phyloP scores from a whole-genome alignment of 1,140 invertebrate species.

The Bombus confusus region DNA sequence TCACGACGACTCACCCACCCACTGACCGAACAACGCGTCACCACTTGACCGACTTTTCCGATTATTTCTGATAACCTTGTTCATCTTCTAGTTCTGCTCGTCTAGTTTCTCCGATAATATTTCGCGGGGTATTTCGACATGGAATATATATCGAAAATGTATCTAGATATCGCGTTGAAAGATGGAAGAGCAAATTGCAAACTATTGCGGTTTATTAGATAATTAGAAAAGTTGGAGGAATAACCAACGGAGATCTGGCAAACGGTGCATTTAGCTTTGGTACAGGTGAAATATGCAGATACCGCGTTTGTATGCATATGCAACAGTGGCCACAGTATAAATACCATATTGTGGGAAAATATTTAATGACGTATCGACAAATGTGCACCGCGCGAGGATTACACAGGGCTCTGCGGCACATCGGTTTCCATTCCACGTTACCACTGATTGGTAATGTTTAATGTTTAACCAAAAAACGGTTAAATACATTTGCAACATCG shows the following conservation, averaged over 20 bases:
- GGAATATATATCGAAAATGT: too few relatives aligned
- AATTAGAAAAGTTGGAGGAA: neutral
- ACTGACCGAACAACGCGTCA: neutral
- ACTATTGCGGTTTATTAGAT: neutral
- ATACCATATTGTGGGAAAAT: constrained; percentile 38
- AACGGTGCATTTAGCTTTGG: neutral
- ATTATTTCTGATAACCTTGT: constrained; percentile 61
- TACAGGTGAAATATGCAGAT: constrained; percentile 32
- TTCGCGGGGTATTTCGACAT: neutral
- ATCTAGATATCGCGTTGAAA: too few relatives aligned
- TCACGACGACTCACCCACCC: constrained; percentile 24
- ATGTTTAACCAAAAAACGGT: neutral
- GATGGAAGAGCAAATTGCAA: too few relatives aligned
- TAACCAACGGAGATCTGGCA: neutral
- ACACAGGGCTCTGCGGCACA: neutral
- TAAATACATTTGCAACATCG: neutral
- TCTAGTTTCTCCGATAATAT: neutral
- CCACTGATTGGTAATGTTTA: neutral
- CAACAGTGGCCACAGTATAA: constrained; percentile 27
- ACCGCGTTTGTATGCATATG: constrained; percentile 30
- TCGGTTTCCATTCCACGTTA: neutral
- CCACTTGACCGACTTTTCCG: constrained; percentile 70
- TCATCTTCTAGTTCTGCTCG: constrained; percentile 6
- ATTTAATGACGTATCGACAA: constrained; percentile 47
- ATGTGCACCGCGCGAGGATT: constrained; percentile 23